Evolutionary conservation across 2,888 invertebrate species (phyloP), one percentile per base, ranked within the genome.

Genomic region (Agriopis aurantiaria): DNA sequence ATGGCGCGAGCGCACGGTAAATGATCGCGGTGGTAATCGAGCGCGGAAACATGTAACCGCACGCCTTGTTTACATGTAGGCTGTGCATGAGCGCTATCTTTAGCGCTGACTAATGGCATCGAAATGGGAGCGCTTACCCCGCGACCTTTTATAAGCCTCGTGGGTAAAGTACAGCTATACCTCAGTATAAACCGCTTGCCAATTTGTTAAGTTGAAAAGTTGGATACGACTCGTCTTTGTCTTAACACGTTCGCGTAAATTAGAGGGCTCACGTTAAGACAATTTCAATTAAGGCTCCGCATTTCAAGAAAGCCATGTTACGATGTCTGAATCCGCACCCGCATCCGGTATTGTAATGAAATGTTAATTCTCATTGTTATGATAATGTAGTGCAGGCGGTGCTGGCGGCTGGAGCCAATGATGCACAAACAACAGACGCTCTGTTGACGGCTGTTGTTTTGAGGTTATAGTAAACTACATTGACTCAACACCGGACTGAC

Each of bases 21-120:
- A 79, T 81, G 82, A 84, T 85, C 78, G 81, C 78, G 68, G 74
- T 75, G 80, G 79, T 85, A 83, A 85, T 85, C 80, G 81, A 74
- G 76, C 81, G 70, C 67, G 72, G 73, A 72, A 68, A 63, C 71
- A 56, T 61, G 68, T 62, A 62, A 61, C 72, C 73, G 68, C 72
- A 62, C 73, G 69, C 70, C 74, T 73, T 73, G 73, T 74, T 75
- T 73, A 72, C 75, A 69, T 73, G 69, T 53, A 62, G 69, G 63
- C 66, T 57, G 33, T 55, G 65, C 64, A 58, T 62, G 66, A 66
- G 56, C 67, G 60, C 69, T 69, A 65, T 68, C 71, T 69, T 64
- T 57, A 58, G 41, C 69, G 59, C 40, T 63, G 71, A 74, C 63
- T 68, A 65, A 65, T 69, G 67, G 67, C 62, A 51, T 60, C 14